Base-by-base conservation (phyloP, 92 coral and sea anemone genomes). In the Palythoa caribaeorum region DNA sequence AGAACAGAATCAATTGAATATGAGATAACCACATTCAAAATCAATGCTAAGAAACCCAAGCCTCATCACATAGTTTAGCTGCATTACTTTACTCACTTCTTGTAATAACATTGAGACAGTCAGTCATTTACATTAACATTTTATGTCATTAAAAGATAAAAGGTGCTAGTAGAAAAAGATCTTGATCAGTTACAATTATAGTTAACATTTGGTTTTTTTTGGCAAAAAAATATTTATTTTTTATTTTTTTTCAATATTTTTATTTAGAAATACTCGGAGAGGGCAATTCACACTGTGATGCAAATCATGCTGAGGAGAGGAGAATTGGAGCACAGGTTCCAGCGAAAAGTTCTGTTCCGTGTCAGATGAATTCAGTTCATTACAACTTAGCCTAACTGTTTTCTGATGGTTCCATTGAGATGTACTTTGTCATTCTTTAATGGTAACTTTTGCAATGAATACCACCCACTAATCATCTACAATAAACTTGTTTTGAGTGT, bases 241-340 rank as follows among this genome's bases (percentile, higher is more conserved):
- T 17, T 19, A 51, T 17, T 14, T 38, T 28, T 28, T 48, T 38
- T 20, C 38, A 3, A 8, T 2, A 39, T 57, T 63, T 76, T 50
- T 19, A 21, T 84, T 79, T 17, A 97, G 99, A 97, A 97, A 90
- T 97, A 97, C 76, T 89, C 96, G 16, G 98, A 97, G 80, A 93
- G 97, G 57, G 98, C 99, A n/a, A 94, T 97, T 75, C 94, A 94
- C 85, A 97, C 96, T 55, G 99, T 97, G 3, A 73, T 97, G 60
- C 93, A 97, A 71, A 93, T 97, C 77, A 97, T 97, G 99, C 44
- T 97, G 76, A 89, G 99, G 21, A 78, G 99, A 94, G 99, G 99
- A 1, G 99, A 97, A 83, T 88, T 97, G 72, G 97, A 96, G 66
- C 99, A 97, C 90, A 94, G 99, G 53, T 92, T 95, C 84, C 99